Percentiles rank a stretch among this genome's conserved stretches.
phyloP scores from a whole-genome alignment of 2,888 invertebrate genomes.

The Zeuzera pyrina region DNA sequence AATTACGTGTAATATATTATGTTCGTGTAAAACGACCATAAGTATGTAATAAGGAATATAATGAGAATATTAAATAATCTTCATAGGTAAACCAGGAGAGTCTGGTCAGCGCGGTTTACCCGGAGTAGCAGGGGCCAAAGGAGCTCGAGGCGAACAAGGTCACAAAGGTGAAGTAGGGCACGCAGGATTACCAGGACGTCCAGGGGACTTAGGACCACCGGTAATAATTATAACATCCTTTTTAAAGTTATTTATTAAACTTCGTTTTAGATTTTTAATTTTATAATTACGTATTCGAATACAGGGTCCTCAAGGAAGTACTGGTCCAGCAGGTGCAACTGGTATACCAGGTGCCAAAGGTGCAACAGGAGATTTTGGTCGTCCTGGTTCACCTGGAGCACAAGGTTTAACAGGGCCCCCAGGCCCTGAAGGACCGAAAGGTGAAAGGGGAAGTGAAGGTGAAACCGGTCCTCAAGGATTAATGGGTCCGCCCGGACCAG shows the following conservation, averaged over 20 bases:
- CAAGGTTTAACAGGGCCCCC: constrained; percentile 80
- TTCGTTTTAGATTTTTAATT: background rate
- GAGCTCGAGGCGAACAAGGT: constrained; percentile 83
- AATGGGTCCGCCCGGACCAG: constrained; percentile 78
- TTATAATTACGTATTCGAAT: background rate
- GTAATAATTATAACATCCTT: constrained; percentile 51
- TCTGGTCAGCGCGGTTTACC: constrained; percentile 74
- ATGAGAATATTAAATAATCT: background rate
- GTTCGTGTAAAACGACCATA: no score
- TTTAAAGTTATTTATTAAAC: background rate
- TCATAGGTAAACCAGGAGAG: constrained; percentile 75
- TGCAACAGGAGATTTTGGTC: constrained; percentile 78
- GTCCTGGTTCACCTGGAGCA: constrained; percentile 77
- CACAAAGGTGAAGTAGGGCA: constrained; percentile 82
- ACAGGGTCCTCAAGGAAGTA: constrained; percentile 80
- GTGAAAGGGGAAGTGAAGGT: constrained; percentile 81
- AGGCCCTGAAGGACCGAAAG: constrained; percentile 83
- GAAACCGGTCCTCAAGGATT: constrained; percentile 79
- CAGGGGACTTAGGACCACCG: constrained; percentile 81
- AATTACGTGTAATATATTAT: no score
- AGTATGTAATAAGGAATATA: no score
- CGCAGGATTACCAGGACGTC: constrained; percentile 83
- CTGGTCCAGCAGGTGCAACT: constrained; percentile 78
- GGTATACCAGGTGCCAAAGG: constrained; percentile 82
- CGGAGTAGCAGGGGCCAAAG: constrained; percentile 80